Conservation (phyloP, 2,113 vertebrate genomes). For the Tor tambroides region DNA sequence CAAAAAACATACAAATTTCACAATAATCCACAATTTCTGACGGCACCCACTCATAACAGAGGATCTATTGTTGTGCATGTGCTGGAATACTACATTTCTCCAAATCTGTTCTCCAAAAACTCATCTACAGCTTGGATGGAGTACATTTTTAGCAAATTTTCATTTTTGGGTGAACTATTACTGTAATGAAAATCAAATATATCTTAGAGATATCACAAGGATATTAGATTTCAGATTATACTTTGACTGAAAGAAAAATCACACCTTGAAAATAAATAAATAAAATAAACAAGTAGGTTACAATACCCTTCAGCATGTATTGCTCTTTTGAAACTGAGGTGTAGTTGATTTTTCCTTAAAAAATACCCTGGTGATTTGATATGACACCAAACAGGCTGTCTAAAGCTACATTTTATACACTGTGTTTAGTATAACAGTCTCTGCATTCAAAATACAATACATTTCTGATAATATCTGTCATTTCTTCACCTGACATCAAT, state of each 20-base stretch:
- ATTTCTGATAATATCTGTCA: slow-evolving; percentile 16
- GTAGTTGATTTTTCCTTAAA: not conserved
- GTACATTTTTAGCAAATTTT: not conserved
- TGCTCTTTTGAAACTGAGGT: not conserved
- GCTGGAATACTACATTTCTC: not conserved
- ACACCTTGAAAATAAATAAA: not conserved
- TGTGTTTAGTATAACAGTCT: not conserved
- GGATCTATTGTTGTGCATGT: not conserved
- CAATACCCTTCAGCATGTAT: not conserved
- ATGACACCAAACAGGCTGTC: not conserved
- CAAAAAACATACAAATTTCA: not conserved
- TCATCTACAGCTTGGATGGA: too few relatives aligned
- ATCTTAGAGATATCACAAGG: too few relatives aligned
- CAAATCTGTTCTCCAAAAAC: not conserved
- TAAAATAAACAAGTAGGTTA: not conserved
- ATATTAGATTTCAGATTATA: too few relatives aligned
- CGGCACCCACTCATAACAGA: not conserved
- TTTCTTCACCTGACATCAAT: slow-evolving; percentile 27
- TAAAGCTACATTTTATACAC: not conserved
- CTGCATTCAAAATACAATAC: not conserved
- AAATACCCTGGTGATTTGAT: not conserved
- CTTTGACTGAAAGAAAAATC: not conserved
- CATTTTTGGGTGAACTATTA: too few relatives aligned
- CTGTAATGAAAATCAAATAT: too few relatives aligned
- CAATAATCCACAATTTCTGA: not conserved